These are phyloP conservation scores for Drosophila nebulosa DNA, from an alignment of 1,140 invertebrate species.

Conservation along the genomic window DNA sequence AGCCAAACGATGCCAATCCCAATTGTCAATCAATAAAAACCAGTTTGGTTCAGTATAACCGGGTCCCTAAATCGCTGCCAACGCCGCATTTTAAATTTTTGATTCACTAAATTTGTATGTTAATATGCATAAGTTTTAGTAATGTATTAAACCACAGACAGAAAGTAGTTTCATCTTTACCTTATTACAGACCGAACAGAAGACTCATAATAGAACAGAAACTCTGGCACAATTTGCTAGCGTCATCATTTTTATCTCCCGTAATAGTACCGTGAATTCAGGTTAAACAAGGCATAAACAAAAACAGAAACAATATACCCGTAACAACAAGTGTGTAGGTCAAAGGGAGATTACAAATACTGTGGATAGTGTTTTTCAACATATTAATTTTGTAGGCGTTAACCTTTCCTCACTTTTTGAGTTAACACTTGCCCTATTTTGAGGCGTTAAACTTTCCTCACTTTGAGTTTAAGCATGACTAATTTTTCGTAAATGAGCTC, in stretches of 20 bases:
- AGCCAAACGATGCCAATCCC: background rate
- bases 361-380: background rate
- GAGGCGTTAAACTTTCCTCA: no score
- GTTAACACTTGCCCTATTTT: no score
- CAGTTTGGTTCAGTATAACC: conserved; percentile 47
- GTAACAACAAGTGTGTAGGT: background rate
- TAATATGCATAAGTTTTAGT: background rate
- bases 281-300: conserved; percentile 14
- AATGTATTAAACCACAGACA: conserved; percentile 11
- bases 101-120: no score
- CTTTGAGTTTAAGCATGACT: no score
- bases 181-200: conserved; percentile 83
- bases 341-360: background rate
- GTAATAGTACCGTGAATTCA: conserved; percentile 21
- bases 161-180: conserved; percentile 54
- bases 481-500: no score
- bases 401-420: no score
- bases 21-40: conserved; percentile 41
- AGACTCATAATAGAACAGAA: conserved; percentile 82
- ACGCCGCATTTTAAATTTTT: conserved; percentile 47
- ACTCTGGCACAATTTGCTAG: conserved; percentile 80
- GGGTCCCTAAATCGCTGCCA: conserved; percentile 43
- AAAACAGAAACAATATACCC: conserved; percentile 16
- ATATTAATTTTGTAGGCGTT: no score
- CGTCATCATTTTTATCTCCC: conserved; percentile 33